These are phyloP conservation scores for Micropoecilia bifurca DNA, from an alignment of 2,797 vertebrate species.

Conservation along the genomic window DNA sequence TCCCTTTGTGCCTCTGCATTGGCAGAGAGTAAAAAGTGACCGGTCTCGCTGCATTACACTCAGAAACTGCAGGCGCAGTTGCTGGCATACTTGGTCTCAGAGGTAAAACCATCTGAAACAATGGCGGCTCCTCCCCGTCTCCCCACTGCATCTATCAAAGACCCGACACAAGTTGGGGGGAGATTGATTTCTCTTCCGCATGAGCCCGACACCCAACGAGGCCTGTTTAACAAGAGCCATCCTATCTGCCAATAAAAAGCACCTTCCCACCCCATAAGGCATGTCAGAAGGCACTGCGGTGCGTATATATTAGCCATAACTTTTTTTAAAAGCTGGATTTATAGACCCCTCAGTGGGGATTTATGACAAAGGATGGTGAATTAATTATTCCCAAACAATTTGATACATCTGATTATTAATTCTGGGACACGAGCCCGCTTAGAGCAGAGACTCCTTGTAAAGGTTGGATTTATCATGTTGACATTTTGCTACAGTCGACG, in stretches of 20 bases:
- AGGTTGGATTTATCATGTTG: constrained; percentile 87
- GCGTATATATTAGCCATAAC: constrained; percentile 76
- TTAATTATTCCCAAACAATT: constrained; percentile 86
- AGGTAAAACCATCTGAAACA: constrained; percentile 54
- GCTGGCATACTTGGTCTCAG: constrained; percentile 28
- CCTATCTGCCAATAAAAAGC: constrained; percentile 75
- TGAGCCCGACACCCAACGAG: constrained; percentile 55
- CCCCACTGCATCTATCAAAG: constrained; percentile 61
- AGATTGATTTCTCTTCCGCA: constrained; percentile 75
- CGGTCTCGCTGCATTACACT: constrained; percentile 15
- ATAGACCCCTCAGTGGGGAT: constrained; percentile 76
- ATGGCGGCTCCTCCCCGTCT: constrained; percentile 46
- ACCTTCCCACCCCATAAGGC: constrained; percentile 40
- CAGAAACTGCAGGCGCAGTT: constrained; percentile 8
- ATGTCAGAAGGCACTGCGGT: constrained; percentile 41
- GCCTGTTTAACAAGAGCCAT: constrained; percentile 76
- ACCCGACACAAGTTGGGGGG: constrained; percentile 51
- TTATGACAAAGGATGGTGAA: constrained; percentile 70
- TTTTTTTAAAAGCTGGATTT: constrained; percentile 79
- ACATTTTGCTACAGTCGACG: constrained; percentile 79
- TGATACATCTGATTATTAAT: constrained; percentile 85
- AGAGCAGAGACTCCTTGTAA: constrained; percentile 80
- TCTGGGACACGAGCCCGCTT: constrained; percentile 73
- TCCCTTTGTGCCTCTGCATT: background rate
- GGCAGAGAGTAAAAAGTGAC: constrained; percentile 16